Conservation (phyloP, 2,797 vertebrate genomes). For the Hoplostethus mediterraneus region DNA sequence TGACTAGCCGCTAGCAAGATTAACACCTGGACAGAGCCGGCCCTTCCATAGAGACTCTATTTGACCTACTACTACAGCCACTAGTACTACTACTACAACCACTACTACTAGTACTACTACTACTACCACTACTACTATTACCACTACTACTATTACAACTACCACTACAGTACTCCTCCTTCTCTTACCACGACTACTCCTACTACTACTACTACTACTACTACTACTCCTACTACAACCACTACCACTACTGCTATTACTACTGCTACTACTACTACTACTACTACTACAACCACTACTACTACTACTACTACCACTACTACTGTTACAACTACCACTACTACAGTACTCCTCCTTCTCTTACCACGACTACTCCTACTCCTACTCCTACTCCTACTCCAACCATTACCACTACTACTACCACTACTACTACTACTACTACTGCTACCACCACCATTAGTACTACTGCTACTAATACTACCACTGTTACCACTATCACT, state of each 20-base stretch:
- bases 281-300: neutral
- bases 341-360: no score
- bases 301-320: neutral
- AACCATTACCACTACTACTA: neutral
- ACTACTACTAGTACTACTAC: neutral
- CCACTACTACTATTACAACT: neutral
- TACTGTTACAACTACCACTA: neutral
- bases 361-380: no score
- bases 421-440: neutral
- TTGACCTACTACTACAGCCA: conserved; percentile 15
- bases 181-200: neutral
- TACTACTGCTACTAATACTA: neutral
- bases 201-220: neutral
- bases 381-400: neutral
- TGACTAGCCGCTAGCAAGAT: conserved; percentile 52
- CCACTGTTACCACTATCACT: neutral
- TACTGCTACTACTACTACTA: neutral
- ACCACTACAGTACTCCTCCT: neutral
- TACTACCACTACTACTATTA: neutral
- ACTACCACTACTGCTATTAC: neutral
- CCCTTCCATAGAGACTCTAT: conserved; percentile 27
- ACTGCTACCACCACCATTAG: neutral
- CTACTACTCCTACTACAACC: no score
- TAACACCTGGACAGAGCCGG: conserved; percentile 41
- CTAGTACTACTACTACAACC: neutral